A percentile compares a stretch with the other conserved stretches of the same genome.
Evolutionary conservation across 2,888 invertebrate genomes (phyloP).

Genomic region (Mimumesa dahlbomi): DNA sequence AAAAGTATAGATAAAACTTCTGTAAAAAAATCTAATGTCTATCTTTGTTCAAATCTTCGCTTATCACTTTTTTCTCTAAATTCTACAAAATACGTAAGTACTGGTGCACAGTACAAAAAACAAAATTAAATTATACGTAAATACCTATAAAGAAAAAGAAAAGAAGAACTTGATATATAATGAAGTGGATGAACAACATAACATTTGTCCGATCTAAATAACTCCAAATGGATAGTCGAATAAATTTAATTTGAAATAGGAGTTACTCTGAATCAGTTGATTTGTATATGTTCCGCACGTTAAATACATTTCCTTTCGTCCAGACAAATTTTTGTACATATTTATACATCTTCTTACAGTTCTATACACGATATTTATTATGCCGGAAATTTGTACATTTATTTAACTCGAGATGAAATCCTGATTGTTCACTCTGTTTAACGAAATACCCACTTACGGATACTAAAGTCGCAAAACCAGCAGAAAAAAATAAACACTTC

Average conservation of each 20-base stretch:
- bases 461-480: too few relatives aligned
- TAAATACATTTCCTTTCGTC: conserved; percentile 13
- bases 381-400: conserved; percentile 44
- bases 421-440: background rate
- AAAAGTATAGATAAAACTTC: conserved; percentile 28
- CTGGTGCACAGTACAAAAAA: conserved; percentile 21
- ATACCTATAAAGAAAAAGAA: conserved; percentile 5
- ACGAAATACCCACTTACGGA: too few relatives aligned
- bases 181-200: background rate
- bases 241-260: conserved; percentile 4
- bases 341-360: conserved; percentile 25
- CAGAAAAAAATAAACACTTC: too few relatives aligned
- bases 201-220: background rate
- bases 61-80: conserved; percentile 1
- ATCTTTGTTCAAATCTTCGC: background rate
- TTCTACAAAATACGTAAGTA: background rate
- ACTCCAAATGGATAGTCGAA: background rate
- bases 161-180: conserved; percentile 1
- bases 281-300: background rate
- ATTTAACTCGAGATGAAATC: background rate
- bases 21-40: conserved; percentile 25
- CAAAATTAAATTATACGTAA: conserved; percentile 35
- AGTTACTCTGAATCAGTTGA: background rate
- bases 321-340: conserved; percentile 23
- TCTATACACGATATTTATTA: conserved; percentile 21